Base-by-base conservation (phyloP, 1,140 invertebrate species). In the Acromyrmex charruanus region DNA sequence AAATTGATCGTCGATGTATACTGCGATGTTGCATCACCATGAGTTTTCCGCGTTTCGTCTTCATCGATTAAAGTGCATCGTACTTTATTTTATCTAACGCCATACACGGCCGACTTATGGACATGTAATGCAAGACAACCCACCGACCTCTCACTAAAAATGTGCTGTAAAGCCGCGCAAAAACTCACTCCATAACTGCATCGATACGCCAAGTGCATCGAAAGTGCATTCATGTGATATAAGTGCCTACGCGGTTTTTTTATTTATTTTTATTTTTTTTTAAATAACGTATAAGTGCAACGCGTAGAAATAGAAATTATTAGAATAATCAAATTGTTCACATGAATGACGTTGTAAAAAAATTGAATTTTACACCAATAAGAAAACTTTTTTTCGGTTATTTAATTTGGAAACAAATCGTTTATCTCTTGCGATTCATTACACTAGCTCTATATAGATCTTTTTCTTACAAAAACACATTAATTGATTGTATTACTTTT, bases 61-160 rank as follows among this genome's bases (percentile, higher is more conserved):
- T 84, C 80, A 84, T 84, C 80, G 80, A n/a, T 69, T 84, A 84
- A 84, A 84, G 80, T 84, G 80, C 80, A 84, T 28, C 69, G 69
- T 74, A 84, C 80, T 75, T 84, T 84, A 84, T 84, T 75, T 74
- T 61, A 84, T 35, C 80, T 44, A 69, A 61, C 80, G 68, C 68
- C 44, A 61, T 84, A 84, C 74, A 84, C 69, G 14, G 69, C 69
- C 80, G 80, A 84, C 80, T 84, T 84, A 84, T 75, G 69, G 58
- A 74, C 80, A 84, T 84, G 69, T 75, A 75, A 74, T 58, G 55
- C 80, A 84, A 84, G 80, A 84, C 80, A 84, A 84, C 80, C 55
- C 63, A 49, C 55, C 80, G 55, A 63, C 25, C 68, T 4, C n/a
- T 74, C 55, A 61, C 80, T 84, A 84, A 84, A 84, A 84, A 84